Evolutionary conservation across 2,797 vertebrate genomes (phyloP).

Genomic region (Chiroxiphia lanceolata): DNA sequence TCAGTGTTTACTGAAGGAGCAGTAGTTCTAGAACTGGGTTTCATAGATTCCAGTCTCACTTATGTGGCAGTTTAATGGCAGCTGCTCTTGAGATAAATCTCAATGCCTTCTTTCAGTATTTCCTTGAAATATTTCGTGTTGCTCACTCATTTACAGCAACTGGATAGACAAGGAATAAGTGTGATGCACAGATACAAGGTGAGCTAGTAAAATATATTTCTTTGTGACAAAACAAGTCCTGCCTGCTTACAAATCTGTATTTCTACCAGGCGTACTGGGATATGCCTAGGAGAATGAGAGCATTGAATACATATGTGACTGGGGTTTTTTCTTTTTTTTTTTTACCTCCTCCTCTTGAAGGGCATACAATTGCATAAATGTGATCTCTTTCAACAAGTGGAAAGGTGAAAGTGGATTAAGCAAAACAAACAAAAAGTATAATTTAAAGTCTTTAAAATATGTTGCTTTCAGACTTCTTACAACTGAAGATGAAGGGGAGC

Average conservation of each 20-base stretch:
- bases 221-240: neutral
- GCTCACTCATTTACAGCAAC: neutral
- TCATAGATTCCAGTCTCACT: neutral
- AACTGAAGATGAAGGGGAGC: neutral
- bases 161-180: neutral
- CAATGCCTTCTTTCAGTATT: neutral
- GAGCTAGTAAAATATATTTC: neutral
- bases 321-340: too few relatives aligned
- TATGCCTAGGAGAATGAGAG: neutral
- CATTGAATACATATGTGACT: neutral
- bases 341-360: fast-evolving
- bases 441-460: neutral
- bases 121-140: neutral
- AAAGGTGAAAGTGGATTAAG: neutral
- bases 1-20: slow-evolving; percentile 46
- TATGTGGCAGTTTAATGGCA: neutral
- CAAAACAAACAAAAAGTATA: neutral
- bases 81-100: neutral
- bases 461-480: neutral
- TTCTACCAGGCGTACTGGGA: neutral
- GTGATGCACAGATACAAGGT: neutral
- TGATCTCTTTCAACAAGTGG: neutral
- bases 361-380: neutral
- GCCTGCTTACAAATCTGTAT: neutral
- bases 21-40: neutral